phyloP scores from a whole-genome alignment of 2,113 vertebrate genomes.

The Dolichallabes microphthalmus region DNA sequence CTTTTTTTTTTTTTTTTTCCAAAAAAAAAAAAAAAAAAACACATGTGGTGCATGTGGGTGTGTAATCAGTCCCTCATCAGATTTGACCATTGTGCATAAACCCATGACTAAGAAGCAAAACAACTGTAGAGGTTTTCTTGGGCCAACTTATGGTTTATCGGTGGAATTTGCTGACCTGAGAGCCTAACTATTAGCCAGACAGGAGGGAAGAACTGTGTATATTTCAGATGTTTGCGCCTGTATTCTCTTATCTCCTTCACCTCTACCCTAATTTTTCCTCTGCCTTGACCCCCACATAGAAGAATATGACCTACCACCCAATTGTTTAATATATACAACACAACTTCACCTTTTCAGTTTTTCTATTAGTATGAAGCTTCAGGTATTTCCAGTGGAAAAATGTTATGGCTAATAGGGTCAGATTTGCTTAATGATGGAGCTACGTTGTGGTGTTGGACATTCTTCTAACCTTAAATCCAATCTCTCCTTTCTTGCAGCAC shows the following conservation, averaged over 20 bases:
- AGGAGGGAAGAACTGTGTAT: background rate
- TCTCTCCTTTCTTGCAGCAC: conserved; percentile 92
- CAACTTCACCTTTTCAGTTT: background rate
- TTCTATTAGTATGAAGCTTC: background rate
- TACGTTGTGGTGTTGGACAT: background rate
- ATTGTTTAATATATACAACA: background rate
- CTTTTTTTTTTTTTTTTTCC: background rate
- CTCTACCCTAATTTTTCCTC: conserved; percentile 28
- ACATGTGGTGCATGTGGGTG: background rate
- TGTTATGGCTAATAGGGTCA: too few species aligned
- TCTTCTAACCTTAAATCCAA: conserved; percentile 88
- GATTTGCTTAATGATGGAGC: background rate
- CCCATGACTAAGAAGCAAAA: background rate
- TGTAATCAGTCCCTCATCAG: background rate
- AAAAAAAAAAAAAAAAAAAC: too few species aligned
- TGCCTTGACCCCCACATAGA: conserved; percentile 56
- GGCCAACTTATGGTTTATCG: background rate
- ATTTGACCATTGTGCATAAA: background rate
- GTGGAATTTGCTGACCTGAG: background rate
- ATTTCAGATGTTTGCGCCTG: too few species aligned
- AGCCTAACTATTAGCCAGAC: background rate
- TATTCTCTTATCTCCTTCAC: too few species aligned
- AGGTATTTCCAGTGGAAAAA: background rate
- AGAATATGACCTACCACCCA: background rate
- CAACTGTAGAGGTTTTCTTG: background rate